phyloP scores from a whole-genome alignment of 2,888 invertebrate genomes.

The Epinotia ramella region DNA sequence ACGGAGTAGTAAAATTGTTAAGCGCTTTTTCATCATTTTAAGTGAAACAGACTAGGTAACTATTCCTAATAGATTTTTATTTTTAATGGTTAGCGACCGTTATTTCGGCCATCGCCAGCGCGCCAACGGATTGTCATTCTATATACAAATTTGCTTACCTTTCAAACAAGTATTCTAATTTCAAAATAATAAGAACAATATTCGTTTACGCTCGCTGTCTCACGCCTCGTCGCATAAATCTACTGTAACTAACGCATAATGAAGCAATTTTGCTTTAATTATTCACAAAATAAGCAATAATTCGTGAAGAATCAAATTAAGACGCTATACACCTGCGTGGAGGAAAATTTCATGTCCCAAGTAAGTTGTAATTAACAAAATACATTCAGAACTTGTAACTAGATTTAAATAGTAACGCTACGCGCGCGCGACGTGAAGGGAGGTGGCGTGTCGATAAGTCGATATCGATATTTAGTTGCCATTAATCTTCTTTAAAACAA shows the following conservation, averaged over 20 bases:
- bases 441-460: conserved; percentile 47
- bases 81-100: no score
- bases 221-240: conserved; percentile 32
- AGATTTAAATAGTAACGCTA: conserved; percentile 83
- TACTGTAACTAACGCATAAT: conserved; percentile 34
- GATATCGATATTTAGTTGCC: conserved; percentile 7
- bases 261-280: conserved; percentile 44
- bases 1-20: no score
- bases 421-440: conserved; percentile 55
- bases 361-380: conserved; percentile 83
- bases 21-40: no score
- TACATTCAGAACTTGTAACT: conserved; percentile 85
- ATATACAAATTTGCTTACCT: not conserved
- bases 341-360: conserved; percentile 79
- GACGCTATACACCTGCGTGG: conserved; percentile 67
- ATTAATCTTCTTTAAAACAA: no score
- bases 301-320: conserved; percentile 67
- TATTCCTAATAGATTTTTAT: not conserved
- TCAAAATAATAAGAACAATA: conserved; percentile 25
- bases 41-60: no score
- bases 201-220: conserved; percentile 25
- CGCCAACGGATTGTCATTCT: not conserved
- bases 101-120: not conserved
- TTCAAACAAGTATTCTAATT: conserved; percentile 23
- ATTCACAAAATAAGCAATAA: conserved; percentile 61